Base-by-base conservation (phyloP, 1,140 invertebrate genomes). In the Sminthurides bifidus region DNA sequence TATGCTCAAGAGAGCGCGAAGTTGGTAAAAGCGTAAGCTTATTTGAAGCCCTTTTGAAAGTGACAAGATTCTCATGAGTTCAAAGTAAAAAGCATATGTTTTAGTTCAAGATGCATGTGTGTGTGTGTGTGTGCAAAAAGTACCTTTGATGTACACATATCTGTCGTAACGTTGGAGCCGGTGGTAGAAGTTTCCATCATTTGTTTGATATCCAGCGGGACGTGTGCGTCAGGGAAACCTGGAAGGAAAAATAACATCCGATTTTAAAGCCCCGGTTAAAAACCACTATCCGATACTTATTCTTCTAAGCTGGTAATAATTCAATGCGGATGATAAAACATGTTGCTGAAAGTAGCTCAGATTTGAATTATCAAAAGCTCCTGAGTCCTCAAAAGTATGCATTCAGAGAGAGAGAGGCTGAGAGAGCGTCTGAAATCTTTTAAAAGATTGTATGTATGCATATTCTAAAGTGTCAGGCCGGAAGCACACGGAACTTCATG, bases 81-180 rank as follows among this genome's bases (percentile, higher is more conserved):
- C n/a, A 8, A 35, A 35, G 33, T 10, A 8, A 35, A 10, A 35
- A n/a, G 8, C 33, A 35, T 35, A 10, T 35, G 33, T 35, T n/a
- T 10, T 35, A 35, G n/a, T 35, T n/a, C n/a, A 10, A 35, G 8
- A 8, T 8, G 33, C 33, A 35, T 8, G 8, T 10, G 33, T 10
- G 33, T 10, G 33, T 35, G 33, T 10, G 33, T 35, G 8, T 35
- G 8, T 35, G 8, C 33, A 35, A 35, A 10, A 44, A 23, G 54
- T 54, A 60, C 58, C 58, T 60, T 60, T 56, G 58, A 60, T 52
- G 58, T 52, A 38, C 58, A 60, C 29, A 60, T 41, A 46, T 56
- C 50, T 29, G 58, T 48, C 44, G 40, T 56, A 15, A 53, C 21
- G 21, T 49, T 46, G 23, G 5, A 46, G 44, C 24, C 19, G 5